Evolutionary conservation across 30 jellyfish, hydroid and myxozoan genomes (phyloP).

Genomic region (Nemopilema nomurai): DNA sequence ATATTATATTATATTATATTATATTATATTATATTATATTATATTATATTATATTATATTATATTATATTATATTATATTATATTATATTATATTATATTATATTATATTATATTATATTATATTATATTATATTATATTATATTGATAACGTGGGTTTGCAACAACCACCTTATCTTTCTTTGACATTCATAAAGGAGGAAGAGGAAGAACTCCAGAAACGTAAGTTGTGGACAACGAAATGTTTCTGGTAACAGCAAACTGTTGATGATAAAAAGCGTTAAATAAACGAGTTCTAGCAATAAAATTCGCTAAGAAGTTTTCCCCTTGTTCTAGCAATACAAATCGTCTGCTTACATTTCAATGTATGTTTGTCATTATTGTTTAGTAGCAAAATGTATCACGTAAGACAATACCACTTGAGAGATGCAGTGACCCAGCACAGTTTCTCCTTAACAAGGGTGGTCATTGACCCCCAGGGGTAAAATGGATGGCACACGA

Average conservation of each 20-base stretch:
- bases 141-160: no score
- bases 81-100: constrained; percentile 4
- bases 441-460: background rate
- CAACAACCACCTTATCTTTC: no score
- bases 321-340: no score
- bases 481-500: background rate
- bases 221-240: no score
- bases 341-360: no score
- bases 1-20: constrained; percentile 12
- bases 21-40: constrained; percentile 12
- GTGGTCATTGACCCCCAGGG: background rate
- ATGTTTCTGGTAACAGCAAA: no score
- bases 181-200: no score
- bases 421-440: background rate
- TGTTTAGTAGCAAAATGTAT: background rate
- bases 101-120: constrained; percentile 16
- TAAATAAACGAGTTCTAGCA: no score
- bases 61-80: constrained; percentile 5
- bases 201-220: no score
- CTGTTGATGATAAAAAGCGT: no score
- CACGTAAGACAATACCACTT: background rate
- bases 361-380: no score
- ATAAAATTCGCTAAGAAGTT: no score
- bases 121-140: constrained; percentile 10
- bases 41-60: constrained; percentile 12